Evolutionary conservation across 2,113 vertebrate species (phyloP).

Genomic region (Tragelaphus scriptus): DNA sequence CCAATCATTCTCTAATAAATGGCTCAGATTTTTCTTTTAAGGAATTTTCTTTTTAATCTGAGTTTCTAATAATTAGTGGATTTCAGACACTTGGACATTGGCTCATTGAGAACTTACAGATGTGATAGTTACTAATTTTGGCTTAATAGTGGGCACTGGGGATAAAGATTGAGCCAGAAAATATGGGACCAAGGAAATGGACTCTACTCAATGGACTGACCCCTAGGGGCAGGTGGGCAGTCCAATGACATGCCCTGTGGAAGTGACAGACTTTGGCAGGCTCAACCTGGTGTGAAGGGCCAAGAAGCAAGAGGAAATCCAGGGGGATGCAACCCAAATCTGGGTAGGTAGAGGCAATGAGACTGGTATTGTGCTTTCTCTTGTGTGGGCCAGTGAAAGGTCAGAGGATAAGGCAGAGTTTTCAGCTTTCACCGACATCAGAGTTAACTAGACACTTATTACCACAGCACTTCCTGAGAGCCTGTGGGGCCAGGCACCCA

Average conservation of each 20-base stretch:
- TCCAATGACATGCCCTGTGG: not conserved
- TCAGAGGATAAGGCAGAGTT: not conserved
- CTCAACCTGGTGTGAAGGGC: not conserved
- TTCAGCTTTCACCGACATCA: not conserved
- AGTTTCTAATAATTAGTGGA: not conserved
- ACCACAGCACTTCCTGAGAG: no score
- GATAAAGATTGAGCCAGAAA: not conserved
- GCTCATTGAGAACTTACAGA: not conserved
- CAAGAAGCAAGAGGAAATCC: not conserved
- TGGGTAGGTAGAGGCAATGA: not conserved
- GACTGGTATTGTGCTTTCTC: not conserved
- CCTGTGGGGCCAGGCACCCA: not conserved
- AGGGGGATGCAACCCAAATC: not conserved
- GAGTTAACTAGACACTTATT: no score
- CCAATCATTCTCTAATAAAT: not conserved
- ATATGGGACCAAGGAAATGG: not conserved
- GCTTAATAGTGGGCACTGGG: not conserved
- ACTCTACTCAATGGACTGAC: accelerated
- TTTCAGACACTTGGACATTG: not conserved
- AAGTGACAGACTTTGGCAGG: not conserved
- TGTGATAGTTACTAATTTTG: not conserved
- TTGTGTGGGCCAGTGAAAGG: not conserved
- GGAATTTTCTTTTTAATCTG: not conserved
- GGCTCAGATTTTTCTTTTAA: not conserved
- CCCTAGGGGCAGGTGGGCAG: not conserved